Conservation (phyloP, 2,888 invertebrate species). For the Hemaris fuciformis region DNA sequence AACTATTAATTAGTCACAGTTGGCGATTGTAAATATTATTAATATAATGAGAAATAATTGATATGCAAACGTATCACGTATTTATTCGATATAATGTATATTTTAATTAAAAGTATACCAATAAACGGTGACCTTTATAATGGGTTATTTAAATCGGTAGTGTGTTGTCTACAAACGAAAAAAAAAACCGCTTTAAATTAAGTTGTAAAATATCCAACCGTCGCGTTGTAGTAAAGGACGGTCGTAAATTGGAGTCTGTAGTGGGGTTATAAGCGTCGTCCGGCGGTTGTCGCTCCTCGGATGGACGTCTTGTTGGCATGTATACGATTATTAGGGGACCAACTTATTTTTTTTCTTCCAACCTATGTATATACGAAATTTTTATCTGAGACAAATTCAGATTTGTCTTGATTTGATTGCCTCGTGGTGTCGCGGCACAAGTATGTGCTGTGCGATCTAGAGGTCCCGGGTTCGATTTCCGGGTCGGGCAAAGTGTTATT, state of each 20-base stretch:
- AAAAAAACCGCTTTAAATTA: constrained; percentile 50
- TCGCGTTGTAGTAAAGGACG: constrained; percentile 51
- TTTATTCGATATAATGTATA: neutral
- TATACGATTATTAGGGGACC: constrained; percentile 68
- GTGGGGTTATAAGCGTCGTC: constrained; percentile 67
- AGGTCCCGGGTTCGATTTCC: too few relatives aligned
- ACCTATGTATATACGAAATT: constrained; percentile 67
- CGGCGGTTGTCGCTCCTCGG: constrained; percentile 48
- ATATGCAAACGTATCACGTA: neutral
- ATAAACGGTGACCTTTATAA: neutral
- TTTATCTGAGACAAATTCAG: constrained; percentile 52
- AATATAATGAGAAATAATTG: constrained; percentile 19
- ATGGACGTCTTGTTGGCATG: constrained; percentile 60
- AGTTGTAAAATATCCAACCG: constrained; percentile 67
- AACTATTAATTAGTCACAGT: constrained; percentile 30
- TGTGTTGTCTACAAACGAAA: constrained; percentile 8
- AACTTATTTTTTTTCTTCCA: constrained; percentile 72
- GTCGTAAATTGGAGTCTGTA: constrained; percentile 66
- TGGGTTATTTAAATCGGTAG: neutral
- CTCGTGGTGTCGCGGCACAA: too few relatives aligned
- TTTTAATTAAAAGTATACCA: neutral
- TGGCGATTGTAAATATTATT: constrained; percentile 19
- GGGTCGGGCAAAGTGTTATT: too few relatives aligned
- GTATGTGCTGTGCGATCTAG: too few relatives aligned
- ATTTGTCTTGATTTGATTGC: too few relatives aligned